Evolutionary conservation across 92 coral and sea anemone genomes (phyloP), one percentile per base, ranked within the genome.

Genomic region (Palythoa heliodiscus): DNA sequence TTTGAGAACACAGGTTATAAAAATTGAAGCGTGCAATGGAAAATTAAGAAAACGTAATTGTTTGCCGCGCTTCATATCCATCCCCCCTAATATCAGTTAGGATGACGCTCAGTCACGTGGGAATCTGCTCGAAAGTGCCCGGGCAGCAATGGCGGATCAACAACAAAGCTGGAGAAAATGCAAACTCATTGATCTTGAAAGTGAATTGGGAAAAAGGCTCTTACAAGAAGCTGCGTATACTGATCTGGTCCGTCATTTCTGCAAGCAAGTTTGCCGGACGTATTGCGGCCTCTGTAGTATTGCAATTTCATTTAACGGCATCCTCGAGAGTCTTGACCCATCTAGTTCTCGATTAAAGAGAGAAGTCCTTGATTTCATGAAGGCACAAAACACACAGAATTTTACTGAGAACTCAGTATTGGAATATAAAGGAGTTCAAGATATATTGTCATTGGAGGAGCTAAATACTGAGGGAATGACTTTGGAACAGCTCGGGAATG

Each of bases 211-310:
- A 29, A 29, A 29, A 29, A 29, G 35, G 35, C 35, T 29, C 35
- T 29, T 29, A 29, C 35, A 29, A 29, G 35, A 29, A 29, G 35
- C 35, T 29, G 35, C 35, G 35, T 29, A 29, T 29, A 29, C 35
- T 29, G 1, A 29, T 29, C 35, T 29, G 35, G 35, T 29, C 0
- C 35, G 35, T 29, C 35, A 29, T 29, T 91, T 86, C 73, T 60
- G 75, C 43, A 88, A 88, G 29, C 91, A 91, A 74, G 87, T 85
- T 10, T 53, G 78, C 52, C 53, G 7, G 1, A 91, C 77, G 60
- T 91, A 75, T 73, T 91, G 93, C 47, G 93, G 91, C 4, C 82
- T 70, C 68, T 88, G 93, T n/a, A 88, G 91, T 39, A 58, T 87
- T 20, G 93, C 93, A 2, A 85, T 91, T 64, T 88, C 89, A 19